Percentiles rank a stretch among this genome's conserved stretches.
phyloP scores from a whole-genome alignment of 2,888 invertebrate genomes.

The Dioctria rufipes region DNA sequence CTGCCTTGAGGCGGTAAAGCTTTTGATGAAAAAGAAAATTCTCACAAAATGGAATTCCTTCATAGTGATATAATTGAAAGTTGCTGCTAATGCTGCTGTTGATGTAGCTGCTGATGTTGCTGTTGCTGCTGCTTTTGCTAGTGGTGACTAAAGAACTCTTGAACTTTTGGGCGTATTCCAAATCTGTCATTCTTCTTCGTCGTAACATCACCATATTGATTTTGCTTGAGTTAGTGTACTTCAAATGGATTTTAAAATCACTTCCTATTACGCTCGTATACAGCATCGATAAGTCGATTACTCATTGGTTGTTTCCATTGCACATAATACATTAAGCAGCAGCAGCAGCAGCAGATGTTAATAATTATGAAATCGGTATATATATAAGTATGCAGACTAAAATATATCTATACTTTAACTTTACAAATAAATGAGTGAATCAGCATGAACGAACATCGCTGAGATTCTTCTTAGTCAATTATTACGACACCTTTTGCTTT shows the following conservation, averaged over 20 bases:
- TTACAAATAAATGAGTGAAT: not conserved
- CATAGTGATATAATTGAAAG: constrained; percentile 39
- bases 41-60: constrained; percentile 36
- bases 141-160: constrained; percentile 14
- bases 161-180: constrained; percentile 38
- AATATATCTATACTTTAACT: too few species aligned
- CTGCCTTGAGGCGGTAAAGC: constrained; percentile 28
- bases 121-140: not conserved
- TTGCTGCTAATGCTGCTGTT: not conserved
- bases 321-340: not conserved
- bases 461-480: not conserved
- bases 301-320: constrained; percentile 21
- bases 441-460: not conserved
- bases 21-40: constrained; percentile 27
- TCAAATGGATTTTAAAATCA: not conserved
- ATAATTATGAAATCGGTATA: too few species aligned
- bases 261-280: constrained; percentile 5
- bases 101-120: not conserved
- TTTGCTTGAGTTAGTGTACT: not conserved
- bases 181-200: not conserved
- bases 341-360: not conserved
- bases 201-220: constrained; percentile 10
- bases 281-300: constrained; percentile 29
- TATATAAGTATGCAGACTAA: too few species aligned
- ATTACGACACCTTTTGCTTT: not conserved